Base-by-base conservation (phyloP, 2,797 vertebrate genomes). In the Acipenser oxyrinchus region DNA sequence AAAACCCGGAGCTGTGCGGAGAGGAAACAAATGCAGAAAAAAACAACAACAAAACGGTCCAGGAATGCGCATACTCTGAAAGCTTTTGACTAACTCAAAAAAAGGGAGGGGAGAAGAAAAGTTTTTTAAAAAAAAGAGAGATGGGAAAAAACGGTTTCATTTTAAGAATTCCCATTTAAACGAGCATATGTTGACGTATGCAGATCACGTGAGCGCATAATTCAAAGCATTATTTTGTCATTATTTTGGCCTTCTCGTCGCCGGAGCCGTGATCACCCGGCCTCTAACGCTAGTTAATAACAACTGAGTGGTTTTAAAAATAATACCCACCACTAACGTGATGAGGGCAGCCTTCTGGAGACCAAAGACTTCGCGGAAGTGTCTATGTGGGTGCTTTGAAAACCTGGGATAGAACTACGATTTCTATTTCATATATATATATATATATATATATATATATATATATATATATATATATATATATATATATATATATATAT, bases 191-290 rank as follows among this genome's bases (percentile, higher is more conserved):
- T 76, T 83, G 78, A 81, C 74, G 78, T 71, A 74, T 72, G 68
- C 51, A 52, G 49, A 72, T 79, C 79, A 82, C 77, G 75, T 82
- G 79, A 77, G 71, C 49, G 64, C 72, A 75, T 77, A 71, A 72
- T 68, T 72, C 2, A 68, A 59, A 61, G 69, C n/a, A 65, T 75
- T 72, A 72, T 78, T 81, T 76, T 67, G 75, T 66, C 60, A n/a
- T n/a, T n/a, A n/a, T 60, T 76, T 78, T 72, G 72, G 52, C 66
- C 23, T 15, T 66, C 59, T 69, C 69, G 57, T 66, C 72, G 71
- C 73, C 67, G 62, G 65, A 52, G 64, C 65, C 48, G 67, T 37
- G 65, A 48, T 48, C 72, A 64, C 60, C 68, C 62, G 71, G 23
- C 23, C 23, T 37, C 23, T 37, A 37, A 37, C 23, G 23, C 23